Evolutionary conservation across 2,113 vertebrate genomes (phyloP), one percentile per base, ranked within the genome.

Genomic region (Cryptomyrus ogoouensis): DNA sequence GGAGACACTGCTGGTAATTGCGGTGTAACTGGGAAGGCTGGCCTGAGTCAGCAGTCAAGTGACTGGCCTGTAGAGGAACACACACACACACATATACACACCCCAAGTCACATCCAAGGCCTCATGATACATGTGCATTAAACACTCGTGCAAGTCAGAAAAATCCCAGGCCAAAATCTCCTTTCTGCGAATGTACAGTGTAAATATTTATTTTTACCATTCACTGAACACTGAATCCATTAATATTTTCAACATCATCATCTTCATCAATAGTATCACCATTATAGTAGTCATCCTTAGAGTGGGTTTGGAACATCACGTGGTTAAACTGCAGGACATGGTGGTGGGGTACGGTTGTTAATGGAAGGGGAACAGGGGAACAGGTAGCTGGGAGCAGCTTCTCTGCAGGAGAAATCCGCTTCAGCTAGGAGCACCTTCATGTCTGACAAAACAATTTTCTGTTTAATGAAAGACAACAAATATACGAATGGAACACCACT

Each of bases 161-260:
- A n/a, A 89, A 12, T 53, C 70, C 39, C 49, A 90, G 8, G 6
- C 56, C 27, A n/a, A 44, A 66, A 19, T 44, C 46, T 47, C 19
- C 13, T 53, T 46, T 62, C 53, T 85, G 83, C 84, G 89, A 86
- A 90, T 42, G 35, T 90, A 89, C 80, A 46, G 83, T 90, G 89
- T 90, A 89, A 84, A 90, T 90, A 80, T 66, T 90, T 90, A 85
- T 86, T 86, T 58, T 84, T 89, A 89, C 80, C 80, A 85, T 84
- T 87, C 89, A 86, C 83, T 87, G 83, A 87, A 90, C 89, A 90
- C 89, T 74, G 42, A 90, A 74, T 70, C 31, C 47, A 87, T 87
- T 90, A n/a, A 89, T 50, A 58, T 66, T 85, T 35, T 35, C 56
- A 86, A 47, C 89, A 50, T 49, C 53, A 85, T 70, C 62, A 70